Base-by-base conservation (phyloP, 2,797 vertebrate genomes). In the Argyrosomus regius region DNA sequence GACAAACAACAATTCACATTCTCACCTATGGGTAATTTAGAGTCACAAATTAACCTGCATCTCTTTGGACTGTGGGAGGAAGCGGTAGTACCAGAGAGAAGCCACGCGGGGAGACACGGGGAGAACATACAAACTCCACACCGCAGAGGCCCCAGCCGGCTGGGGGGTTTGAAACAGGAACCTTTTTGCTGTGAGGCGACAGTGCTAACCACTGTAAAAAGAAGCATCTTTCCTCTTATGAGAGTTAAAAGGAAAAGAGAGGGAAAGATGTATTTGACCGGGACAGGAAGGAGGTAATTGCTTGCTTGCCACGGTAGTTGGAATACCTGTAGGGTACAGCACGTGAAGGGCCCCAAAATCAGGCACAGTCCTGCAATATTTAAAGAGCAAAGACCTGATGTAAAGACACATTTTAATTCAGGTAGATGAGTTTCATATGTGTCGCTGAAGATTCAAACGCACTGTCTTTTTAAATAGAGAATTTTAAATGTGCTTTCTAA, bases 351-450 rank as follows among this genome's bases (percentile, higher is more conserved):
- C n/a, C 63, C 6, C 35, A 4, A 46, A 64, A 54, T 69, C 22
- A 18, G 4, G 28, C 4, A 17, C 31, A 56, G 64, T 10, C 35
- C 13, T 54, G 63, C 18, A 22, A 31, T 28, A 54, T 54, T 22
- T n/a, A n/a, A 45, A 65, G 26, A 57, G 9, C 31, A 20, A 6
- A 9, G 12, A 43, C 12, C 12, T 22, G 10, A 60, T 16, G 48
- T 5, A 48, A 57, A 60, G 35, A 22, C 68, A 45, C 41, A 53
- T 50, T 60, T 73, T 48, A 24, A 50, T 75, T 26, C 5, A 22
- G 31, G 57, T 18, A 60, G 43, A 68, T 61, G 45, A 60, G 41
- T 65, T 82, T 61, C 24, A 70, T 50, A 64, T 77, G 60, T 52
- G 1, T 2, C 39, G 7, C 43, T 60, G 13, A 59, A 18, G 31